Evolutionary conservation across 2,888 invertebrate genomes (phyloP).

Genomic region (Drosophila kambysellisi): DNA sequence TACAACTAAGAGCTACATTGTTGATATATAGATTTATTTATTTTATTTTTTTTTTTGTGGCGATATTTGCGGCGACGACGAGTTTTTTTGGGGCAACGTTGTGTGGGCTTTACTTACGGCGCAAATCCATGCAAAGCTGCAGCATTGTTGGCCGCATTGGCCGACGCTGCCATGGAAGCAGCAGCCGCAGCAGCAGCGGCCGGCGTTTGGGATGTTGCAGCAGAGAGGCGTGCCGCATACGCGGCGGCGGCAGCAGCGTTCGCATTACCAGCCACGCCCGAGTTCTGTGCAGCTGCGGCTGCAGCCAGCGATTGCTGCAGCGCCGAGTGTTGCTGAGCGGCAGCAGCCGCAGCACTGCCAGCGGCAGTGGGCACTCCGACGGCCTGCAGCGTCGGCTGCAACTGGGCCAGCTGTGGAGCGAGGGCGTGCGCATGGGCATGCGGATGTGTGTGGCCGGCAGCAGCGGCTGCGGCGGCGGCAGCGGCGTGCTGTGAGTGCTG

Average conservation of each 20-base stretch:
- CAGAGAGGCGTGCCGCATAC: constrained; percentile 81
- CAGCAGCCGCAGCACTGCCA: constrained; percentile 86
- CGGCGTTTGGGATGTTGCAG: constrained; percentile 83
- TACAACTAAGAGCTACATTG: constrained; percentile 64
- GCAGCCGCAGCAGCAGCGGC: constrained; percentile 87
- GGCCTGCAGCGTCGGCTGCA: constrained; percentile 81
- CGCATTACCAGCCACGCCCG: constrained; percentile 60
- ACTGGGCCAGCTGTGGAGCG: constrained; percentile 67
- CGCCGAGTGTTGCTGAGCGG: constrained; percentile 83
- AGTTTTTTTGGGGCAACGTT: constrained; percentile 42
- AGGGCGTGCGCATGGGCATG: constrained; percentile 72
- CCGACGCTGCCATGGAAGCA: constrained; percentile 88
- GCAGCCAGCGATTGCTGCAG: constrained; percentile 87
- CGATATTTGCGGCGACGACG: constrained; percentile 54
- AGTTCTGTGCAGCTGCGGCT: constrained; percentile 75
- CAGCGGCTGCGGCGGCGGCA: constrained; percentile 63
- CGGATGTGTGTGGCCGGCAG: constrained; percentile 66
- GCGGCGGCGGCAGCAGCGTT: constrained; percentile 81
- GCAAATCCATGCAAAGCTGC: constrained; percentile 95
- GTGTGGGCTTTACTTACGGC: constrained; percentile 90
- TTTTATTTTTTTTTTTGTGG: constrained; percentile 35
- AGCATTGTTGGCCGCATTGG: constrained; percentile 90
- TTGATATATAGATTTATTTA: constrained; percentile 23
- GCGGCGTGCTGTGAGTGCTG: constrained; percentile 70
- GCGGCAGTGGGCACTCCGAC: constrained; percentile 88